phyloP scores from a whole-genome alignment of 2,888 invertebrate species.

The Molanna angustata region DNA sequence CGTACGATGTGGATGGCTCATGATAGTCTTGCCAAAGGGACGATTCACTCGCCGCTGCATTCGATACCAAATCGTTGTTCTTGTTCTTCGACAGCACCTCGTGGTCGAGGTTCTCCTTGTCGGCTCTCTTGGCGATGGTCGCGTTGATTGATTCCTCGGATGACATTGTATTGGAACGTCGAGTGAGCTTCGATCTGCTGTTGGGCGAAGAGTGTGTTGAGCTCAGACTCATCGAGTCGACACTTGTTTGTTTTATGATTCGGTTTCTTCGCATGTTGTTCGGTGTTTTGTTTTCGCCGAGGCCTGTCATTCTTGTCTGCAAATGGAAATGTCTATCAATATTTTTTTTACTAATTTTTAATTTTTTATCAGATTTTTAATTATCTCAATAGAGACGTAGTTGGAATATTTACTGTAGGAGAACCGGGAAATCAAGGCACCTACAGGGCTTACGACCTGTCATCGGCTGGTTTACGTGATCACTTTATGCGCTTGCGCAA shows the following conservation, averaged over 20 bases:
- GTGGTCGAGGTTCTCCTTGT: conserved; percentile 9
- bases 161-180: conserved; percentile 20
- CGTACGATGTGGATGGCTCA: conserved; percentile 29
- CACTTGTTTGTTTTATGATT: conserved; percentile 11
- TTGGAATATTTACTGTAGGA: no score
- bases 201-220: conserved; percentile 15
- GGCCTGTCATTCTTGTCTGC: conserved; percentile 43
- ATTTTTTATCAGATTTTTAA: no score
- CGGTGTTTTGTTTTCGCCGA: conserved; percentile 14
- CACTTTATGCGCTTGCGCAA: no score
- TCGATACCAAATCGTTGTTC: background rate
- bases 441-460: no score
- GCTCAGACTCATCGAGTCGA: conserved; percentile 16
- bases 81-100: background rate
- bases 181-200: conserved; percentile 1
- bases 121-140: background rate
- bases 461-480: no score
- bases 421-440: no score
- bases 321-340: no score
- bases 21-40: conserved; percentile 25
- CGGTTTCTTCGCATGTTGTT: conserved; percentile 5
- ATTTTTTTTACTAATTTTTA: no score
- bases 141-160: conserved; percentile 16
- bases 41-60: conserved; percentile 2
- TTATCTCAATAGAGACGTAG: no score